Conservation (phyloP, 2,113 vertebrate species). For the Rhinolophus ferrumequinum region DNA sequence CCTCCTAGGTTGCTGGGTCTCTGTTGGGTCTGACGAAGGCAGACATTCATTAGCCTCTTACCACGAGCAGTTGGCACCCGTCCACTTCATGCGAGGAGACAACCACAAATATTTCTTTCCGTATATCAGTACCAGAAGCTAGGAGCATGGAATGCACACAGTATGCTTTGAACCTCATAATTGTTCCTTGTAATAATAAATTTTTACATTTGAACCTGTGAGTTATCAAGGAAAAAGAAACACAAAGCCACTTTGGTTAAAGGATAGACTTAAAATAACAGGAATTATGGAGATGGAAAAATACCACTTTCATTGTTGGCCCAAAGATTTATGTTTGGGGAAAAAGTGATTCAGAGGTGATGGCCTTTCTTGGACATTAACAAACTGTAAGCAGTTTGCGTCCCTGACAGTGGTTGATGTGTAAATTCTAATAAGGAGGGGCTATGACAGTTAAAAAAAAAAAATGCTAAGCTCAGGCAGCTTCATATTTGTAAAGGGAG, state of each 20-base stretch:
- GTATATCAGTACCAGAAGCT: conserved; percentile 89
- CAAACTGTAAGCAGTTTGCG: not conserved
- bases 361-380: conserved; percentile 71
- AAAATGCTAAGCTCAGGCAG: not conserved
- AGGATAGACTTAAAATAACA: conserved; percentile 86
- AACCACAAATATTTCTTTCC: conserved; percentile 91
- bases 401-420: conserved; percentile 48
- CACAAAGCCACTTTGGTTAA: conserved; percentile 84
- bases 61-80: conserved; percentile 90
- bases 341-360: conserved; percentile 86
- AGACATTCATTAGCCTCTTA: conserved; percentile 90
- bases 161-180: conserved; percentile 88
- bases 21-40: conserved; percentile 88
- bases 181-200: conserved; percentile 89
- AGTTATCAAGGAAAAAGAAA: conserved; percentile 88
- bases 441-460: not conserved
- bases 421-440: not conserved
- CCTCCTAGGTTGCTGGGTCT: conserved; percentile 82
- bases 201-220: conserved; percentile 86
- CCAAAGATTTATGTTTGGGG: conserved; percentile 84
- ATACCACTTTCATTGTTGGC: conserved; percentile 84
- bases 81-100: conserved; percentile 93
- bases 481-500: not conserved
- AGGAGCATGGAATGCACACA: conserved; percentile 86
- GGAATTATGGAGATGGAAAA: conserved; percentile 84